Evolutionary conservation across 2,888 invertebrate species (phyloP).

Genomic region (Tineola bisselliella): DNA sequence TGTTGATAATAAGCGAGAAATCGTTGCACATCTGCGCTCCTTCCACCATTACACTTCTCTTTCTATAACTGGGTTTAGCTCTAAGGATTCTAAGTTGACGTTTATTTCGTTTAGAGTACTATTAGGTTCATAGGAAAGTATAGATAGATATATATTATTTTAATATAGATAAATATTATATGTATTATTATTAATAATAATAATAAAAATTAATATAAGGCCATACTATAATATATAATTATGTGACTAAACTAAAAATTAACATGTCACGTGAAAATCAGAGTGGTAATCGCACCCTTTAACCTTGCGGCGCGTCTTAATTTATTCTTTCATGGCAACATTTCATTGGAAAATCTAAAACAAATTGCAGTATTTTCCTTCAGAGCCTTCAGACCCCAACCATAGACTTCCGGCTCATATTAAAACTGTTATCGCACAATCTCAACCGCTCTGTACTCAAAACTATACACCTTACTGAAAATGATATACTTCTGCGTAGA

Average conservation of each 20-base stretch:
- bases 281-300: neutral
- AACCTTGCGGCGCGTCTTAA: neutral
- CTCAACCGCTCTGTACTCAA: conserved; percentile 62
- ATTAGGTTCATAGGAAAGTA: too few relatives aligned
- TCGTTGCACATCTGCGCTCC: too few relatives aligned
- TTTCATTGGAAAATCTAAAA: conserved; percentile 32
- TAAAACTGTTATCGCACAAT: conserved; percentile 61
- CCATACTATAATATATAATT: too few relatives aligned
- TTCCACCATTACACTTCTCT: too few relatives aligned
- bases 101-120: too few relatives aligned
- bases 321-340: neutral
- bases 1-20: too few relatives aligned
- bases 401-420: conserved; percentile 60
- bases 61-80: too few relatives aligned
- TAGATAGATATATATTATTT: too few relatives aligned
- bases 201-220: too few relatives aligned
- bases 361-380: conserved; percentile 50
- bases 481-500: conserved; percentile 40
- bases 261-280: neutral
- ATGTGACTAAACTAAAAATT: neutral
- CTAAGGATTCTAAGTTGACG: too few relatives aligned
- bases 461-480: conserved; percentile 55
- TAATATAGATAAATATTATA: too few relatives aligned
- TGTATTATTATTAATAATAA: too few relatives aligned
- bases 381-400: conserved; percentile 32